Evolutionary conservation across 2,797 vertebrate species (phyloP), one percentile per base, ranked within the genome.

Genomic region (Phylloscopus collybita): DNA sequence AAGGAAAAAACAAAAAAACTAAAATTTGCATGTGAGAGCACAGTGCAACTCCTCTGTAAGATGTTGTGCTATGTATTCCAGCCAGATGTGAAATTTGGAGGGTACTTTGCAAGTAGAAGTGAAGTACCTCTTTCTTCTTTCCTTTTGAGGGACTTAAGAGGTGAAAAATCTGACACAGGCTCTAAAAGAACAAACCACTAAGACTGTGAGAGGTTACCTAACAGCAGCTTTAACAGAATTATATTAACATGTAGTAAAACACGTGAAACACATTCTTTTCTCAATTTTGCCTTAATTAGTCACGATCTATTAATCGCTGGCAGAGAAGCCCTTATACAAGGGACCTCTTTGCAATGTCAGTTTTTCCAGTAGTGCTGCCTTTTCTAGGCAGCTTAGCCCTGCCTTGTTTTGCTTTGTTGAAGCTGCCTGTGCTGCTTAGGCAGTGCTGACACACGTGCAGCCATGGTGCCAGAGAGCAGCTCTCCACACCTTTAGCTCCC

Each of bases 371-470:
- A 54, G 29, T 1, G 2, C 40, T 42, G n/a, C 18, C 22, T 62
- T 83, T 92, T 67, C 54, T 32, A 19, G 65, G 26, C 47, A 79
- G 32, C 42, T 96, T 65, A 53, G 20, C 11, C 9, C 23, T 80
- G 53, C 22, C 36, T 86, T 38, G 19, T 75, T 82, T 59, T 3
- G 0, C 49, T 71, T n/a, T 7, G 17, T 10, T 21, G 40, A 56
- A 81, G 67, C 40, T 71, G 38, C 50, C 44, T 57, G 29, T 0
- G 8, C 26, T 60, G 36, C 49, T 69, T 25, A 54, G 84, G 66
- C 51, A 45, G 34, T 23, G 47, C 42, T 80, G 49, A 4, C 76
- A 32, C 1, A 0, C 1, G 3, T 6, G 7, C 0, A 4, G 57
- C 30, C 4, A 0, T 0, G 2, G 32, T 17, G 73, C 40, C 51